Percentiles rank a stretch among this genome's conserved stretches.
Conservation (phyloP, 2,113 vertebrate species). For the Rhabdornis inornatus region DNA sequence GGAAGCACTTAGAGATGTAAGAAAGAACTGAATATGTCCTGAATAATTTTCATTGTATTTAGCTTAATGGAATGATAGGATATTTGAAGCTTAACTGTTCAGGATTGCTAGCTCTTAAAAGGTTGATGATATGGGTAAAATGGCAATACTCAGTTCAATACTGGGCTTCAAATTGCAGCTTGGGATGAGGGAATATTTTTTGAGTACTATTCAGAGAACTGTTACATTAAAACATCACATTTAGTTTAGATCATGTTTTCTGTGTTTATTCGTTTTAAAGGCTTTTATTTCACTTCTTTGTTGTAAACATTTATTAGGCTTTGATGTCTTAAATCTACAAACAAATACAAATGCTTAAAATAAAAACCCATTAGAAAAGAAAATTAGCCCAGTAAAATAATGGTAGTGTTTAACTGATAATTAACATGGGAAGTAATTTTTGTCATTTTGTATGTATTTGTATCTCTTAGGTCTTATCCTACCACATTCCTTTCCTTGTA, state of each 20-base stretch:
- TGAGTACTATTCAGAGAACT: neutral
- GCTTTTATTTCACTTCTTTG: neutral
- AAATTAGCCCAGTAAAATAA: neutral
- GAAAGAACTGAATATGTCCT: conserved; percentile 24
- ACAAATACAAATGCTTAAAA: neutral
- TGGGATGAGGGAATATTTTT: neutral
- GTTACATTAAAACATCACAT: neutral
- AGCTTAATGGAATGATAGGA: neutral
- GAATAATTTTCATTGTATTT: neutral
- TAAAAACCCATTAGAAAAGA: neutral
- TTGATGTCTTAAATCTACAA: neutral
- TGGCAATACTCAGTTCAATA: neutral
- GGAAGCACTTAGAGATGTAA: conserved; percentile 96
- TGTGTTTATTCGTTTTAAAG: neutral
- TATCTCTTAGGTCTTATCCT: conserved; percentile 89
- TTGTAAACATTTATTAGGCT: neutral
- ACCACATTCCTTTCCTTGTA: conserved; percentile 98
- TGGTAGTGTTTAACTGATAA: neutral
- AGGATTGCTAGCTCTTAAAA: neutral
- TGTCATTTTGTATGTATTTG: neutral
- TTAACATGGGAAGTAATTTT: neutral
- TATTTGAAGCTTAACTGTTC: neutral
- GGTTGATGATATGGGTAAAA: neutral
- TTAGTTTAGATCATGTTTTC: neutral
- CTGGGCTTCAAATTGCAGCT: neutral